Evolutionary conservation across 2,113 vertebrate genomes (phyloP).

Genomic region (Microtus pennsylvanicus): DNA sequence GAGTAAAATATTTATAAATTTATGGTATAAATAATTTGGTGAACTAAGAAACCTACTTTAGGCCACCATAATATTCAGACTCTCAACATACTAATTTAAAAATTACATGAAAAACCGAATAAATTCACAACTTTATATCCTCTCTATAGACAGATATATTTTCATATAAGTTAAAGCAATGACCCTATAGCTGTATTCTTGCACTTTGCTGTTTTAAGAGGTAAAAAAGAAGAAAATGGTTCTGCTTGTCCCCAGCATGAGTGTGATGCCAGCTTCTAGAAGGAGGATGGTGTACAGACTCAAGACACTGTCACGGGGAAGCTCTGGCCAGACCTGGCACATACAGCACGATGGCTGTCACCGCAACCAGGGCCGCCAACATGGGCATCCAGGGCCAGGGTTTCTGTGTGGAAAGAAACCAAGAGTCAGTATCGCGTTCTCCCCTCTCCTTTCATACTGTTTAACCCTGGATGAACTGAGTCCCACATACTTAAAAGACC

Average conservation of each 20-base stretch:
- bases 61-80: slow-evolving; percentile 91
- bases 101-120: slow-evolving; percentile 91
- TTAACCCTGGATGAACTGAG: slow-evolving; percentile 81
- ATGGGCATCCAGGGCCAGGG: slow-evolving; percentile 99
- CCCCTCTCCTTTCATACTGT: slow-evolving; percentile 76
- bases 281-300: slow-evolving; percentile 90
- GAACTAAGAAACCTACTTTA: slow-evolving; percentile 92
- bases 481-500: slow-evolving; percentile 80
- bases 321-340: slow-evolving; percentile 95
- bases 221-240: slow-evolving; percentile 91
- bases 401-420: slow-evolving; percentile 92
- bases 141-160: slow-evolving; percentile 98
- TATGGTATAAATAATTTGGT: slow-evolving; percentile 90
- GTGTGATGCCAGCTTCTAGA: slow-evolving; percentile 90
- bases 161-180: slow-evolving; percentile 97
- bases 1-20: slow-evolving; percentile 86
- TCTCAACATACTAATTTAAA: slow-evolving; percentile 90
- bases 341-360: slow-evolving; percentile 97
- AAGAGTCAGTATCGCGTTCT: slow-evolving; percentile 88
- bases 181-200: slow-evolving; percentile 90
- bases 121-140: slow-evolving; percentile 95
- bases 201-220: slow-evolving; percentile 90
- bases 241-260: slow-evolving; percentile 89
- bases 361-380: slow-evolving; percentile 97
- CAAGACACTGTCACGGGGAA: slow-evolving; percentile 92